phyloP scores from a whole-genome alignment of 2,888 invertebrate species.

The Troides aeacus region DNA sequence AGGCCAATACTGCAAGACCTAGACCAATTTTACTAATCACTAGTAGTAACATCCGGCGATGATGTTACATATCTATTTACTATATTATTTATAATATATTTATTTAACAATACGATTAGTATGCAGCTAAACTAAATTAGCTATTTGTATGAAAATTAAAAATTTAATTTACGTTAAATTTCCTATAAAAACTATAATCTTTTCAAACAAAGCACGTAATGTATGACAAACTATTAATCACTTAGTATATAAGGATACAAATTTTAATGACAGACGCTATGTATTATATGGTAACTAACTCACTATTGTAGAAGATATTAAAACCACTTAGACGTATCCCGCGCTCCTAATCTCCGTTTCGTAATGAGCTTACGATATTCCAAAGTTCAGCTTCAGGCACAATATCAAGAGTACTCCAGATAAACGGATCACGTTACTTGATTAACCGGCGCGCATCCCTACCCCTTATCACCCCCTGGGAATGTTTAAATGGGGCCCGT shows the following conservation, averaged over 20 bases:
- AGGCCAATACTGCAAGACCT: too few species aligned
- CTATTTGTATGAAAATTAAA: neutral
- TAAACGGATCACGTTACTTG: slow-evolving; percentile 80
- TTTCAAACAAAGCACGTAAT: neutral
- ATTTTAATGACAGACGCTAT: too few species aligned
- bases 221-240: neutral
- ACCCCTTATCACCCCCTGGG: slow-evolving; percentile 75
- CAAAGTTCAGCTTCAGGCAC: slow-evolving; percentile 60
- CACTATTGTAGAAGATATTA: slow-evolving; percentile 7
- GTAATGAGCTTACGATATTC: slow-evolving; percentile 71
- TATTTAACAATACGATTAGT: too few species aligned
- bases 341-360: slow-evolving; percentile 52
- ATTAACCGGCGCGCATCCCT: slow-evolving; percentile 77
- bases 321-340: slow-evolving; percentile 36
- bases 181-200: neutral
- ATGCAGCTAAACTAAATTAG: neutral
- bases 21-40: too few species aligned
- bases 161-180: neutral
- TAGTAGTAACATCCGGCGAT: too few species aligned
- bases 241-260: too few species aligned
- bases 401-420: slow-evolving; percentile 76
- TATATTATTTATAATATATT: too few species aligned
- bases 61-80: too few species aligned
- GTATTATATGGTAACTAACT: too few species aligned
- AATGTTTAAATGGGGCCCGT: slow-evolving; percentile 78